These are phyloP conservation scores for Mirza zaza DNA, from an alignment of 2,113 vertebrate genomes.

Conservation along the genomic window DNA sequence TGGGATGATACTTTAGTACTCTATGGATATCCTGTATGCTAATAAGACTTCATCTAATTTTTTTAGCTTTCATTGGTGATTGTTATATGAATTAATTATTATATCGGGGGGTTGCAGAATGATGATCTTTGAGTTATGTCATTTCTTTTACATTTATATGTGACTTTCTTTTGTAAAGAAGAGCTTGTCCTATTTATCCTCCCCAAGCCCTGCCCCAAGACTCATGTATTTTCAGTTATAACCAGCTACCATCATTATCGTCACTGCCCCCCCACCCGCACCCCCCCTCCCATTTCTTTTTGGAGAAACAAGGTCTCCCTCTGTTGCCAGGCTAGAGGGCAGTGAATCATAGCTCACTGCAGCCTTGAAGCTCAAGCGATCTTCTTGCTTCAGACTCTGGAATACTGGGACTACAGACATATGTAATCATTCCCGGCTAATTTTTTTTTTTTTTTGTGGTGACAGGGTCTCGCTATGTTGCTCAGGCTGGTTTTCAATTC, in stretches of 20 bases:
- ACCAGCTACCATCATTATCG: background rate
- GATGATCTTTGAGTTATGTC: background rate
- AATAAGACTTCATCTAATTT: background rate
- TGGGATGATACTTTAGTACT: background rate
- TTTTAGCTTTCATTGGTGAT: background rate
- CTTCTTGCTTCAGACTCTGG: no score
- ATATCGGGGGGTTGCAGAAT: background rate
- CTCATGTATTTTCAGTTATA: background rate
- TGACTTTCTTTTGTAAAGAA: slow-evolving; percentile 11
- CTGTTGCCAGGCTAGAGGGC: no score
- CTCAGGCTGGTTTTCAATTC: no score
- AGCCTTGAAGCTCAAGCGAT: no score
- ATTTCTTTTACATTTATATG: background rate
- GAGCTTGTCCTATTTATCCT: background rate
- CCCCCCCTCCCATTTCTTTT: no score
- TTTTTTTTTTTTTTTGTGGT: no score
- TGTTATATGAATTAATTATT: background rate
- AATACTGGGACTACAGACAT: no score
- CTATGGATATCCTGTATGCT: background rate
- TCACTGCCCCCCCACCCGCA: background rate
- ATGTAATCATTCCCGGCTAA: no score
- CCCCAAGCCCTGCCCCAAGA: background rate
- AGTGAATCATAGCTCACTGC: no score
- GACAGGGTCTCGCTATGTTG: no score
- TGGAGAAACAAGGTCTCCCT: no score